Evolutionary conservation across 2,888 invertebrate genomes (phyloP), one percentile per base, ranked within the genome.

Genomic region (Troides oblongomaculatus): DNA sequence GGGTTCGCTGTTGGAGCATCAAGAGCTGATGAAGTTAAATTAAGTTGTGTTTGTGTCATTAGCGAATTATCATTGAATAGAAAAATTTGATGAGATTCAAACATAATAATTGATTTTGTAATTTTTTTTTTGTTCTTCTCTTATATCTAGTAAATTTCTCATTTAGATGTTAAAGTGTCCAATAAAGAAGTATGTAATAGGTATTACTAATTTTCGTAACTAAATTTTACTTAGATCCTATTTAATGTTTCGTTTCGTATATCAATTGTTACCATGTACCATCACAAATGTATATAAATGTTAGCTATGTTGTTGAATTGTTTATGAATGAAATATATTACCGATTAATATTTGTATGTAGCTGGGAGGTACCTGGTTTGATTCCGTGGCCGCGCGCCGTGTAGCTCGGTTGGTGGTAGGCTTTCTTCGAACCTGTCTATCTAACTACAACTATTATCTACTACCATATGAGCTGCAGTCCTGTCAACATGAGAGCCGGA

Each of bases 301-400:
- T 83, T 86, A 86, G 83, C 73, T 88, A 87, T 81, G 84, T 86
- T 85, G 85, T 89, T 88, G 81, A 86, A 83, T 82, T 83, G 79
- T 85, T 83, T 76, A 80, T 78, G 79, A 82, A 75, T 72, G 71
- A 71, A 74, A 76, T 74, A 74, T 75, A 74, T 70, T 75, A 64
- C 72, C 74, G 50, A 72, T 71, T 73, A 53, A 66, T 39, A 62
- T 73, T 56, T 71, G 69, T 62, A 64, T 62, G 43, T 43, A 12
- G 12, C 14, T 12, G 46, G 12, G 12, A 14, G 12, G 46, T 14
- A 14, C 39, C 39, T 4, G 46, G 4, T 46, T 12, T 12, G 46
- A 46, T 12, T 46, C 46, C 12, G 46, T 14, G 46, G 46, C 14
- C 46, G 10, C 12, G 14, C 3, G 46, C 14, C 14, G 12, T 46